phyloP scores from a whole-genome alignment of 2,888 invertebrate species.

The Leptopilina myrica region DNA sequence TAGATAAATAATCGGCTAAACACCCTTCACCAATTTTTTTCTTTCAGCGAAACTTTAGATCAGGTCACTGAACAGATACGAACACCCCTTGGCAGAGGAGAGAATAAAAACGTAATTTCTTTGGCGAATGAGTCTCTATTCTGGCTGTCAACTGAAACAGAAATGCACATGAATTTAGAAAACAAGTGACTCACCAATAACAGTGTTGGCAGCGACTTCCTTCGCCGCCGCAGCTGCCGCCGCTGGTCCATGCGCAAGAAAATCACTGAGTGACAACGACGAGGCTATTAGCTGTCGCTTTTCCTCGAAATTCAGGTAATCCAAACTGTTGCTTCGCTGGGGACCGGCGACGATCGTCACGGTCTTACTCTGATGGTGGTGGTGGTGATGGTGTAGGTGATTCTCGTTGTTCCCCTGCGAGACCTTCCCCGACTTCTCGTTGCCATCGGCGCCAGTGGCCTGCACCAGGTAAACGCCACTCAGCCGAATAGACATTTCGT shows the following conservation, averaged over 20 bases:
- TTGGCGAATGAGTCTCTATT: no score
- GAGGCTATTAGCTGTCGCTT: slow-evolving; percentile 93
- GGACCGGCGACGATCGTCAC: slow-evolving; percentile 82
- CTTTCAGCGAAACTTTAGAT: no score
- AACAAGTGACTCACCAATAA: slow-evolving; percentile 71
- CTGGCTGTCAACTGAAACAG: no score
- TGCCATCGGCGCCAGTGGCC: slow-evolving; percentile 61
- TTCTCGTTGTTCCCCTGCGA: slow-evolving; percentile 48
- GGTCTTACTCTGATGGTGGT: slow-evolving; percentile 77
- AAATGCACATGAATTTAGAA: no score
- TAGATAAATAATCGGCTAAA: no score
- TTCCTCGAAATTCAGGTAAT: slow-evolving; percentile 94
- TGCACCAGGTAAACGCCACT: slow-evolving; percentile 74
- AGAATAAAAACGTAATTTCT: no score
- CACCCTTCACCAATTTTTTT: no score
- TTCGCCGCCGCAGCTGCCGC: slow-evolving; percentile 78
- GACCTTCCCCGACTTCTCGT: slow-evolving; percentile 59
- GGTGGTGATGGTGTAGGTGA: slow-evolving; percentile 60
- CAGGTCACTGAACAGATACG: no score
- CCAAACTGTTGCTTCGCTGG: slow-evolving; percentile 89
- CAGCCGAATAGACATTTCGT: slow-evolving; percentile 73
- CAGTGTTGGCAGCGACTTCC: slow-evolving; percentile 77
- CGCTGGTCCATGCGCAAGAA: slow-evolving; percentile 85
- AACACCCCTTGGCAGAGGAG: no score
- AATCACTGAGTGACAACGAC: slow-evolving; percentile 91